Conservation (phyloP, 2,888 invertebrate genomes). For the Lasioglossum vierecki region DNA sequence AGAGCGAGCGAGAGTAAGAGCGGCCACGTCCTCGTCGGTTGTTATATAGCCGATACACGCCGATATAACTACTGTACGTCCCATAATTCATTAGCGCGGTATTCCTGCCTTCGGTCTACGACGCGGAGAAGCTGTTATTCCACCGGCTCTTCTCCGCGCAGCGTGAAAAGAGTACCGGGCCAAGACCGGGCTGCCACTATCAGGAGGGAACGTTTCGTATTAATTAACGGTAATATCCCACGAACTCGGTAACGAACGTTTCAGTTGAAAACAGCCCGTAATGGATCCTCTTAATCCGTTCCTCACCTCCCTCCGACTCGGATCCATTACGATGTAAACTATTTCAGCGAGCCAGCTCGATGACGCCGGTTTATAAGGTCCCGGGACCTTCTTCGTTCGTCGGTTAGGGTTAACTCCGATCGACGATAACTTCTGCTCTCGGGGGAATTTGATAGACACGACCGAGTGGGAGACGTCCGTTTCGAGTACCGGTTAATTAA, state of each 20-base stretch:
- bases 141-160: constrained; percentile 24
- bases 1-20: constrained; percentile 8
- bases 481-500: constrained; percentile 1
- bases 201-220: constrained; percentile 43
- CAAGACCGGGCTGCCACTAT: constrained; percentile 22
- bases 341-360: constrained; percentile 20
- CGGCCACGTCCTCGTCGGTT: constrained; percentile 52
- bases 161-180: constrained; percentile 44
- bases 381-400: neutral
- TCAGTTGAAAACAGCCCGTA: constrained; percentile 40
- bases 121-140: constrained; percentile 47
- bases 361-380: constrained; percentile 20
- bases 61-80: constrained; percentile 70
- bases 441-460: neutral
- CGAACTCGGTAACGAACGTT: constrained; percentile 16
- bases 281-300: constrained; percentile 45
- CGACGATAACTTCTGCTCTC: neutral
- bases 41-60: constrained; percentile 62
- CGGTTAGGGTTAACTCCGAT: constrained; percentile 15
- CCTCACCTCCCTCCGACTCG: neutral
- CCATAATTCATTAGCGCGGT: constrained; percentile 70
- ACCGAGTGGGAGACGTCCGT: constrained; percentile 4
- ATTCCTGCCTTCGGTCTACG: constrained; percentile 53
- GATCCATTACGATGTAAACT: constrained; percentile 35
- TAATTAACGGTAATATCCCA: constrained; percentile 54